Evolutionary conservation across 2,888 invertebrate genomes (phyloP).

Genomic region (Chloromyia formosa): DNA sequence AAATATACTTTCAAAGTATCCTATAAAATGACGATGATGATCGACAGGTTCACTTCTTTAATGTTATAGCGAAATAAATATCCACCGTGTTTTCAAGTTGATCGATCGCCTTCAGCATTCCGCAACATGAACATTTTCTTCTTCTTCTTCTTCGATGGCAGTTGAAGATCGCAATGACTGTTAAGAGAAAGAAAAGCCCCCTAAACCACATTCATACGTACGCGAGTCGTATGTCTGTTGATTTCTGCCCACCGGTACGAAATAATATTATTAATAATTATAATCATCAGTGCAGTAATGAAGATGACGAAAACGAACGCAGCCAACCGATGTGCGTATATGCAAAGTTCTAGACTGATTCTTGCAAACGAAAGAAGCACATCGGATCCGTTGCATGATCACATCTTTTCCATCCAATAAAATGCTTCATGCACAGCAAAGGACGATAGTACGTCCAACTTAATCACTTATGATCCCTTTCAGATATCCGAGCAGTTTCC

Average conservation of each 20-base stretch:
- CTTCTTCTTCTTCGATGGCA: neutral
- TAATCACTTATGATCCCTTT: slow-evolving; percentile 38
- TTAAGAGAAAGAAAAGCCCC: slow-evolving; percentile 13
- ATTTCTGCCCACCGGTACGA: slow-evolving; percentile 31
- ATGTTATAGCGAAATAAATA: slow-evolving; percentile 28
- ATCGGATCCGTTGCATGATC: neutral
- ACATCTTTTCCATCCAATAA: too few species aligned
- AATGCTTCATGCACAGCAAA: neutral
- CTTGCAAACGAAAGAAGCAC: neutral
- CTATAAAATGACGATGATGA: slow-evolving; percentile 25
- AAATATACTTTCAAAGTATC: neutral
- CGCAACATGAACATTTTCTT: slow-evolving; percentile 28
- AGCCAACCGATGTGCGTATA: neutral
- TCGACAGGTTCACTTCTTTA: slow-evolving; percentile 14
- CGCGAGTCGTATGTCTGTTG: neutral
- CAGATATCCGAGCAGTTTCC: slow-evolving; percentile 19
- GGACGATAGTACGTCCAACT: neutral
- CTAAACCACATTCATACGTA: slow-evolving; percentile 15
- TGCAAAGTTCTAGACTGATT: neutral
- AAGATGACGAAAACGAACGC: slow-evolving; percentile 31
- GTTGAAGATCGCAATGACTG: slow-evolving; percentile 22
- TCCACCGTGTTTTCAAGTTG: slow-evolving; percentile 26
- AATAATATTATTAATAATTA: slow-evolving; percentile 41
- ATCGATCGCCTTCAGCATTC: slow-evolving; percentile 33
- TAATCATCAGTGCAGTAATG: slow-evolving; percentile 33